Base-by-base conservation (phyloP, 37 sponge, comb jelly and placozoan species). In the Aphrocallistes beatrix region DNA sequence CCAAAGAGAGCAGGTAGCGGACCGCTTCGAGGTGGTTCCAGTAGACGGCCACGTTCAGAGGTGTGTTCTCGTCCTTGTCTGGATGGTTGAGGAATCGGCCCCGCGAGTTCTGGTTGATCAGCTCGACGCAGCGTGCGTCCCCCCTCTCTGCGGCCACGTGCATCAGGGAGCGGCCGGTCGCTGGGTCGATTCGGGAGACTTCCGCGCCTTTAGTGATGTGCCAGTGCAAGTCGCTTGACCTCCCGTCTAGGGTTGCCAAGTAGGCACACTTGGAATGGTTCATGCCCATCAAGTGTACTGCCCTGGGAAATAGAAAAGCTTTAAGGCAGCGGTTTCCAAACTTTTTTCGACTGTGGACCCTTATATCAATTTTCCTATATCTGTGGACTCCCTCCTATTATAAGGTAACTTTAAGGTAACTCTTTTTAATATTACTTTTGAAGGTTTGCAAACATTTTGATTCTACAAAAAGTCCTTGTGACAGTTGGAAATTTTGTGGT, bases 41-140 rank as follows among this genome's bases (percentile, higher is more conserved):
- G 39, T 36, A 38, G 25, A 86, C 86, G 32, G 86, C 86, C 34
- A 39, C 8, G 36, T 86, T 81, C 1, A 86, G 82, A 16, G 86
- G 86, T 0, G 82, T 82, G 30, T 86, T 39, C 1, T 81, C 86
- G 0, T 86, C 82, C 0, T 21, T 37, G 25, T 86, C 75, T 30
- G n/a, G 10, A 25, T 60, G 75, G 21, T 60, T 60, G 3, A 60
- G 21, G 3, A 32, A 30, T 6, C 75, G 75, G 10, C 75, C 75
- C 3, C 75, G 75, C 3, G 75, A 25, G 21, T 28, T 32, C 34
- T 60, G 75, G 75, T 60, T 60, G n/a, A 60, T 60, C n/a, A 60
- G n/a, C 75, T 60, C 75, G 3, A 60, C 21, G n/a, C 75, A 60
- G 75, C 75, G 75, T 3, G n/a, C 75, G 75, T 60, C 75, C 6